Conservation (phyloP, 1,140 invertebrate genomes). For the Hylaeus anthracinus region DNA sequence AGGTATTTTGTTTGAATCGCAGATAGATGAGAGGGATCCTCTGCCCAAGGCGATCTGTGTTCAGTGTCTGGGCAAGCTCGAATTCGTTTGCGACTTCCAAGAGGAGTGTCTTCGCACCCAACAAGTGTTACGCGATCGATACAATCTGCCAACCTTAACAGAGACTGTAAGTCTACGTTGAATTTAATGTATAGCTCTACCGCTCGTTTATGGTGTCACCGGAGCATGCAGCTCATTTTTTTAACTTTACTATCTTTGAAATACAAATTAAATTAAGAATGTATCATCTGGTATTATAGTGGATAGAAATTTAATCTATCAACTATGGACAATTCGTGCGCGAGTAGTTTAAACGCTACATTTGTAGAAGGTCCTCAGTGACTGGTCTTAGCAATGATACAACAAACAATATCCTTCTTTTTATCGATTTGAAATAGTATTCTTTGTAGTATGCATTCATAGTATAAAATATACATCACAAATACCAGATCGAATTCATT, state of each 20-base stretch:
- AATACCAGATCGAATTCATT: conserved; percentile 27
- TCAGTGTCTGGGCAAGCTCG: conserved; percentile 80
- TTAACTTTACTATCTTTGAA: not conserved
- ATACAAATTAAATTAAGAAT: not conserved
- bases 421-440: not conserved
- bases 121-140: conserved; percentile 76
- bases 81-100: conserved; percentile 81
- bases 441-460: not conserved
- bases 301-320: not conserved
- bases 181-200: conserved; percentile 69
- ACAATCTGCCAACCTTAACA: conserved; percentile 75
- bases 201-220: conserved; percentile 53
- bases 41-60: conserved; percentile 80
- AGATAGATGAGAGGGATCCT: conserved; percentile 80
- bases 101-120: conserved; percentile 80
- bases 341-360: too few relatives aligned
- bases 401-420: too few relatives aligned
- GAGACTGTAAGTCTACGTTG: conserved; percentile 75
- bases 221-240: conserved; percentile 27
- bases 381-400: too few relatives aligned
- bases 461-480: not conserved
- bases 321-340: too few relatives aligned
- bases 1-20: conserved; percentile 72
- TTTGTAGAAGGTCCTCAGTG: too few relatives aligned
- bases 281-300: conserved; percentile 34